Percentiles rank a stretch among this genome's conserved stretches.
phyloP scores from a whole-genome alignment of 2,888 invertebrate genomes.

The Hydraecia micacea region DNA sequence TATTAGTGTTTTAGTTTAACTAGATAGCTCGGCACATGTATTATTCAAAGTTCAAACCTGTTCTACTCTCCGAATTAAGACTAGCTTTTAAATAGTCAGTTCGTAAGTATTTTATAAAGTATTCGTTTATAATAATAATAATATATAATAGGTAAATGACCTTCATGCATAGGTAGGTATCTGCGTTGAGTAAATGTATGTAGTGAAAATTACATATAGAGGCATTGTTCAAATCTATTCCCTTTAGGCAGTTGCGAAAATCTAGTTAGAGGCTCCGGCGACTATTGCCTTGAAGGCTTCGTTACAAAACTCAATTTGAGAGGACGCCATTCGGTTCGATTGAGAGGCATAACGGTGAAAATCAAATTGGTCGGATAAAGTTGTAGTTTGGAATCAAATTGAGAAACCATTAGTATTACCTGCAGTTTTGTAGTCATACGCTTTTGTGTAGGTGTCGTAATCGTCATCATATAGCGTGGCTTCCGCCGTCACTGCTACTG shows the following conservation, averaged over 20 bases:
- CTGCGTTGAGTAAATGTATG: neutral
- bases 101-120: neutral
- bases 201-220: constrained; percentile 42
- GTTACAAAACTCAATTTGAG: constrained; percentile 77
- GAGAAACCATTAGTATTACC: constrained; percentile 73
- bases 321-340: constrained; percentile 71
- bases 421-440: constrained; percentile 83
- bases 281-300: constrained; percentile 73
- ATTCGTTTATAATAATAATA: no score
- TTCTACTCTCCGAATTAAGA: constrained; percentile 23
- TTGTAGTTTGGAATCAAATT: constrained; percentile 52
- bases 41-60: constrained; percentile 40
- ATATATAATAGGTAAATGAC: neutral
- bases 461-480: constrained; percentile 86
- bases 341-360: constrained; percentile 71
- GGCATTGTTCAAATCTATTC: constrained; percentile 64
- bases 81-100: constrained; percentile 14
- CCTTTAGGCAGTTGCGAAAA: constrained; percentile 65
- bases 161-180: neutral
- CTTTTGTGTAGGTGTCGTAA: constrained; percentile 85
- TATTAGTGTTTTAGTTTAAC: constrained; percentile 42
- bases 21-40: constrained; percentile 24
- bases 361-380: constrained; percentile 70
- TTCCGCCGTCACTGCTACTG: constrained; percentile 75
- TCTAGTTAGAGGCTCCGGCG: constrained; percentile 68